phyloP scores from a whole-genome alignment of 2,888 invertebrate genomes.

The Pyrochroa serraticornis region DNA sequence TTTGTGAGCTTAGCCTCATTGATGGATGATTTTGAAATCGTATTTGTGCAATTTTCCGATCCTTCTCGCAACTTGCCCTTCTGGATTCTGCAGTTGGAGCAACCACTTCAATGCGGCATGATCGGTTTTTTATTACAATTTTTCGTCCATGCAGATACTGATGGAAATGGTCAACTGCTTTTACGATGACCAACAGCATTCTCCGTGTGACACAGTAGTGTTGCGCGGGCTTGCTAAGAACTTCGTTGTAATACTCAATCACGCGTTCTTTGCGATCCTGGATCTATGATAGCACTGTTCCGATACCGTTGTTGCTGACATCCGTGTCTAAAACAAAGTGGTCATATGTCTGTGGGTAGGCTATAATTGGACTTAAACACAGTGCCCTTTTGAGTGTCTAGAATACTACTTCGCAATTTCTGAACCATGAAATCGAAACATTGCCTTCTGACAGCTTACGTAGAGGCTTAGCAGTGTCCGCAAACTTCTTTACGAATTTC shows the following conservation, averaged over 20 bases:
- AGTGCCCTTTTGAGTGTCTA: slow-evolving; percentile 9
- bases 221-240: slow-evolving; percentile 27
- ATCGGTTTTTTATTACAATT: slow-evolving; percentile 43
- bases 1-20: too few species aligned
- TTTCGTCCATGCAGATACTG: slow-evolving; percentile 42
- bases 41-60: slow-evolving; percentile 41
- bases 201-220: slow-evolving; percentile 39
- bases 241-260: slow-evolving; percentile 38
- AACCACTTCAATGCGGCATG: slow-evolving; percentile 47
- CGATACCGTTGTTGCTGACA: slow-evolving; percentile 23
- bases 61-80: slow-evolving; percentile 48
- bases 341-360: slow-evolving; percentile 63
- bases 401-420: slow-evolving; percentile 7
- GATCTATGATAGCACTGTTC: slow-evolving; percentile 21
- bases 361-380: slow-evolving; percentile 50
- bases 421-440: slow-evolving; percentile 5
- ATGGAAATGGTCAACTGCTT: slow-evolving; percentile 36
- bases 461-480: slow-evolving; percentile 28
- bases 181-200: slow-evolving; percentile 21
- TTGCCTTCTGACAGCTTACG: slow-evolving; percentile 10
- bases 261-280: slow-evolving; percentile 28
- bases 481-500: slow-evolving; percentile 28
- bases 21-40: too few species aligned
- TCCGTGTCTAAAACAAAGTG: slow-evolving; percentile 19
- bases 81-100: slow-evolving; percentile 43